Evolutionary conservation across 2,888 invertebrate species (phyloP).

Genomic region (Eremobia ochroleuca): DNA sequence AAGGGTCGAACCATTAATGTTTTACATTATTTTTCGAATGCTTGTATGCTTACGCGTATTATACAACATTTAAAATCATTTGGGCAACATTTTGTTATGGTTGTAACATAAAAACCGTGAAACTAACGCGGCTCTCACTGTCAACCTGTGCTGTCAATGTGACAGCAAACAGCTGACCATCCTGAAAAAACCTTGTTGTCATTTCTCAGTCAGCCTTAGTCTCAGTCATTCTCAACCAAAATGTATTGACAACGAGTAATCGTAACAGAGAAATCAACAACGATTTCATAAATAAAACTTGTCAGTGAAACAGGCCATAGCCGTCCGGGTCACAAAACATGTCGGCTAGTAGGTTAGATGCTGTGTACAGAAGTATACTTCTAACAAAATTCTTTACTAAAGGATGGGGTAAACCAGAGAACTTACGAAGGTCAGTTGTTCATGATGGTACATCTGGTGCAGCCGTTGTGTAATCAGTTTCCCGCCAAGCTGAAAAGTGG

Average conservation of each 20-base stretch:
- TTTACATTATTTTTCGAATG: not conserved
- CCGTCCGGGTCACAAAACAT: slow-evolving; percentile 80
- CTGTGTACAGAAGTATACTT: slow-evolving; percentile 96
- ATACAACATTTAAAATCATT: not conserved
- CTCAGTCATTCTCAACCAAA: slow-evolving; percentile 70
- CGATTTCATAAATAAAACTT: slow-evolving; percentile 65
- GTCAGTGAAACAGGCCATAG: slow-evolving; percentile 55
- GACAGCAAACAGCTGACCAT: slow-evolving; percentile 70
- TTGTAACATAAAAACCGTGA: not conserved
- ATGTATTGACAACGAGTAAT: slow-evolving; percentile 76
- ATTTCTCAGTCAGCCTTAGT: slow-evolving; percentile 55
- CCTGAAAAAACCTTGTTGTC: slow-evolving; percentile 66
- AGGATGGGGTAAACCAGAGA: slow-evolving; percentile 99
- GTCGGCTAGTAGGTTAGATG: slow-evolving; percentile 93
- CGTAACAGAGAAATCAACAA: slow-evolving; percentile 55
- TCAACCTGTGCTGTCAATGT: slow-evolving; percentile 41
- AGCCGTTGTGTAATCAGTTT: slow-evolving; percentile 69
- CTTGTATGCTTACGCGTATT: not conserved
- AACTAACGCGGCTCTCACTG: slow-evolving; percentile 23
- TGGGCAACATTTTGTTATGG: not conserved
- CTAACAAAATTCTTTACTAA: slow-evolving; percentile 98
- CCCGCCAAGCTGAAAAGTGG: slow-evolving; percentile 29
- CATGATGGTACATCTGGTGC: slow-evolving; percentile 43
- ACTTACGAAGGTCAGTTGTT: slow-evolving; percentile 93
- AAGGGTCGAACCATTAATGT: not conserved